Evolutionary conservation across 2,888 invertebrate species (phyloP), one percentile per base, ranked within the genome.

Genomic region (Torymus texanus): DNA sequence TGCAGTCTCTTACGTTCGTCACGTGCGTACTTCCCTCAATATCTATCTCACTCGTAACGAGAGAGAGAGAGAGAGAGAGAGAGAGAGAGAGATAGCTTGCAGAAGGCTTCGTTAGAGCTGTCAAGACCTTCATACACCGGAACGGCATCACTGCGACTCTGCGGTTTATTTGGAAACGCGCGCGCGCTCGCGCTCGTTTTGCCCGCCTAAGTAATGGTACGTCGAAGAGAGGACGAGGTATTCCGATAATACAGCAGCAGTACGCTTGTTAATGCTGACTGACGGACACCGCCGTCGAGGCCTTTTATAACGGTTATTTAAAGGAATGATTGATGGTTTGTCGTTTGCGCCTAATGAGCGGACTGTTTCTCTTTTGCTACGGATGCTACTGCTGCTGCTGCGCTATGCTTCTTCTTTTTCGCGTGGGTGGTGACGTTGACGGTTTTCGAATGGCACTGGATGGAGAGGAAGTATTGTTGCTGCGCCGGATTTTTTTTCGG

Each of bases 191-290:
- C 65, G 63, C 59, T 41, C 75, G 55, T 56, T 41, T 70, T 77
- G 73, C 58, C 56, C 80, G 75, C 58, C 29, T 74, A 73, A 79
- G 80, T 73, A 78, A 75, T 71, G 66, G 71, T 63, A 53, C 68
- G 71, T 75, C 75, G 62, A 74, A 78, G 73, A 56, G 13, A 14
- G 14, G 12, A 13, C 21, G n/a, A 21, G 18, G 53, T 62, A 67
- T 74, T 71, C 56, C 73, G 73, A 76, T 80, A 80, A 76, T 73
- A 66, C 70, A 71, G 24, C 16, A 21, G 21, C 21, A 2, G 67
- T 76, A 66, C 77, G 73, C 24, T 78, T 73, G 77, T 77, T 83
- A 81, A 81, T 78, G 62, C 56, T 81, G 81, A 78, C 41, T 72
- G 81, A 81, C 81, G 80, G 18, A 62, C 59, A 41, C 8, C 41